Percentiles rank a stretch among this genome's conserved stretches.
These are phyloP conservation scores for Octonoba sinensis DNA, from an alignment of 2,888 invertebrate species.

Conservation along the genomic window DNA sequence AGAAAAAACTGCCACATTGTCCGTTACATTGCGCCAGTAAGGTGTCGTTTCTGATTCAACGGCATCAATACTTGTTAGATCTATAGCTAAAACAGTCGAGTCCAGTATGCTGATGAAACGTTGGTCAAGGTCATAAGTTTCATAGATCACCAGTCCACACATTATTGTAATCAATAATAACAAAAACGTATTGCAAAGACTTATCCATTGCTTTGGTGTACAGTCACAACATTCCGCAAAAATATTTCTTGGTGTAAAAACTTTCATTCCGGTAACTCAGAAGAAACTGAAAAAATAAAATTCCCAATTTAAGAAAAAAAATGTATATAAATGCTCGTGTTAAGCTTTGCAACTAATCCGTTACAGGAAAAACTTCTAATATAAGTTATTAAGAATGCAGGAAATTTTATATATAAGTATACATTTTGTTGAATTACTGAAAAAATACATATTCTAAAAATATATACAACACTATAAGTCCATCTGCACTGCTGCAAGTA, in stretches of 20 bases:
- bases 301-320: too few relatives aligned
- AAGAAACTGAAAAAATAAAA: too few relatives aligned
- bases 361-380: too few relatives aligned
- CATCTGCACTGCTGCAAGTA: too few relatives aligned
- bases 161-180: conserved; percentile 16
- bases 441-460: too few relatives aligned
- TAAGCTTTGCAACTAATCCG: too few relatives aligned
- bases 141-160: conserved; percentile 28
- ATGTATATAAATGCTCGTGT: too few relatives aligned
- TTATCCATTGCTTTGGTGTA: conserved; percentile 26
- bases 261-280: background rate
- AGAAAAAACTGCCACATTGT: conserved; percentile 21
- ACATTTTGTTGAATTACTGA: too few relatives aligned
- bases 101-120: conserved; percentile 20
- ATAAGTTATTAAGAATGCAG: too few relatives aligned
- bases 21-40: conserved; percentile 10
- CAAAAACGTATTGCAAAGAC: conserved; percentile 13
- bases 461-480: too few relatives aligned
- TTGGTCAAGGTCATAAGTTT: conserved; percentile 9
- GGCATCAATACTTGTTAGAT: background rate
- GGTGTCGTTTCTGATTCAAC: conserved; percentile 1
- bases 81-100: conserved; percentile 16
- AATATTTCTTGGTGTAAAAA: conserved; percentile 2
- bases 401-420: too few relatives aligned
- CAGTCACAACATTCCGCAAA: conserved; percentile 12